Base-by-base conservation (phyloP, 2,888 invertebrate species). In the Drosophila phalerata region DNA sequence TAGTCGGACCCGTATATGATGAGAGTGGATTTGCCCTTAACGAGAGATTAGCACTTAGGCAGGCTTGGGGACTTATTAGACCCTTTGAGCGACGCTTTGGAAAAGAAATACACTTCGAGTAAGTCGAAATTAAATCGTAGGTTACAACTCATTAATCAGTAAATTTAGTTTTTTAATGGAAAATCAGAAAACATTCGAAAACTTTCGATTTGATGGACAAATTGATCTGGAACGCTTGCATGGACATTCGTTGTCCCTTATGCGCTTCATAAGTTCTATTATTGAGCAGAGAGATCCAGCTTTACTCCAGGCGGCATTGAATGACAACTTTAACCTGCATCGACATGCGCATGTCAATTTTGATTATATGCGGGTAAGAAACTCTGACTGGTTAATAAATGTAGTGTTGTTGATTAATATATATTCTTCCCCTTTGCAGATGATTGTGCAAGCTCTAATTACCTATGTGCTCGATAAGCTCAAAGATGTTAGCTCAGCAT, bases 211-310 rank as follows among this genome's bases (percentile, higher is more conserved):
- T 0, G 19, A 38, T 4, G 73, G 55, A 0, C 53, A 79, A 13
- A 58, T 91, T 0, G 73, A 88, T 37, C 34, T 87, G 19, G 47
- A 57, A 1, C 61, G 45, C 1, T 52, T 91, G 42, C 81, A 90
- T 51, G 32, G 52, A 0, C 91, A 92, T 74, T 69, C 81, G 0
- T 13, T 61, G 32, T 25, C 52, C 1, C 67, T 90, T 32, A 77
- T 92, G 57, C 47, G 70, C 1, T 62, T 75, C 11, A 37, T 88
- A 19, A 77, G 80, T 3, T 49, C 37, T 5, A 40, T 91, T 4
- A 92, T 91, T 42, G 83, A 88, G 6, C 75, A 91, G 6, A 71
- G 71, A 15, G 80, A 88, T 70, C 38, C 71, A 3, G 47, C 58
- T 0, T 28, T 71, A 34, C 74, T 88, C 25, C 73, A 90, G 60